A percentile compares a stretch with the other conserved stretches of the same genome.
Evolutionary conservation across 2,888 invertebrate genomes (phyloP).

Genomic region (Ariolimax columbianus): DNA sequence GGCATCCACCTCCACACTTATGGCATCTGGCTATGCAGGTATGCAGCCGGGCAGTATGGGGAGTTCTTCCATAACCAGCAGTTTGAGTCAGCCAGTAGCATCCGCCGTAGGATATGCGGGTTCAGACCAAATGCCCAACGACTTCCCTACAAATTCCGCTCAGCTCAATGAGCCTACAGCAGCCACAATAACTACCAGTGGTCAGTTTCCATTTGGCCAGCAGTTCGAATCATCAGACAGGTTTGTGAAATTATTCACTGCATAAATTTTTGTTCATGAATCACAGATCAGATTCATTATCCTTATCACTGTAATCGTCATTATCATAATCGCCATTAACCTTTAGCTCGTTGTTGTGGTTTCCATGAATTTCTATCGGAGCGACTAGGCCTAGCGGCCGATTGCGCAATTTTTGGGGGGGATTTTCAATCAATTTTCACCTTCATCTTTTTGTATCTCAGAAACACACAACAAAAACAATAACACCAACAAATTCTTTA

Average conservation of each 20-base stretch:
- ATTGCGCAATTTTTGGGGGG: too few relatives aligned
- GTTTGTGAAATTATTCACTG: slow-evolving; percentile 53
- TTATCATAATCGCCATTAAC: too few relatives aligned
- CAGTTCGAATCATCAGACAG: slow-evolving; percentile 70
- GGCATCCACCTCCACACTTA: slow-evolving; percentile 54
- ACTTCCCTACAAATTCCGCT: not conserved
- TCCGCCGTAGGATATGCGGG: slow-evolving; percentile 43
- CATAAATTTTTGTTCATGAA: too few relatives aligned
- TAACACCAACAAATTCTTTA: too few relatives aligned
- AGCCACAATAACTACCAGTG: slow-evolving; percentile 1
- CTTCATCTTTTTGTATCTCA: too few relatives aligned
- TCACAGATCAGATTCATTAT: too few relatives aligned
- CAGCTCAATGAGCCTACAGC: slow-evolving; percentile 17
- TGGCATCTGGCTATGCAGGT: slow-evolving; percentile 19
- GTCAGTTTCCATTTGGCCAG: slow-evolving; percentile 69
- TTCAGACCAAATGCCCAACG: slow-evolving; percentile 44
- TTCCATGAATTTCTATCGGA: too few relatives aligned
- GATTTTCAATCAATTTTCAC: too few relatives aligned
- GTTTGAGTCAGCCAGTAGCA: slow-evolving; percentile 35
- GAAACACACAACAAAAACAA: too few relatives aligned
- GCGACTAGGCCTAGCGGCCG: too few relatives aligned
- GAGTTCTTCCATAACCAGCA: slow-evolving; percentile 19
- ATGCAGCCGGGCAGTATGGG: slow-evolving; percentile 44
- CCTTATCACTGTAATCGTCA: too few relatives aligned
- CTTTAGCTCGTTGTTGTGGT: too few relatives aligned